Conservation (phyloP, 2,113 vertebrate species). For the Sarotherodon lohbergeri region DNA sequence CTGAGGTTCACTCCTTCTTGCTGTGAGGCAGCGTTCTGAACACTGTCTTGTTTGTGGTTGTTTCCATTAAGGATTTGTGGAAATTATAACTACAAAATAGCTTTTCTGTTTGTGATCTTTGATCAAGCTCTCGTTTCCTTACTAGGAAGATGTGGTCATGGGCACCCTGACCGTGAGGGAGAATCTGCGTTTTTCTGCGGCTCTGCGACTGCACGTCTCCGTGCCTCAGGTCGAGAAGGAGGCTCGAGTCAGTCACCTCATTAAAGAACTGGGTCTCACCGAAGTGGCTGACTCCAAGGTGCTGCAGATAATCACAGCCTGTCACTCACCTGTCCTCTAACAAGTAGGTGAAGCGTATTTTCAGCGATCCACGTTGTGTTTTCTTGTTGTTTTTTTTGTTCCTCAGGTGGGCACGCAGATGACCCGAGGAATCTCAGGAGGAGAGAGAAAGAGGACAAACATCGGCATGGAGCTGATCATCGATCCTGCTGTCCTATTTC, state of each 20-base stretch:
- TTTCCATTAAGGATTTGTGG: neutral
- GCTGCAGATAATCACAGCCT: neutral
- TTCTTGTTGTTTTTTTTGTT: neutral
- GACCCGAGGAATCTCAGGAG: slow-evolving; percentile 87
- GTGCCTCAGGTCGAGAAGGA: slow-evolving; percentile 79
- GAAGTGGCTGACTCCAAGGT: slow-evolving; percentile 94
- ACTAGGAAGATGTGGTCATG: slow-evolving; percentile 91
- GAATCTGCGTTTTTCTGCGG: slow-evolving; percentile 91
- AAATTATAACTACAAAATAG: neutral
- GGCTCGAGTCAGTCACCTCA: slow-evolving; percentile 76
- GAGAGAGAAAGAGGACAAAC: slow-evolving; percentile 90
- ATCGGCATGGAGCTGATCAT: slow-evolving; percentile 96
- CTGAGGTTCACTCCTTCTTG: neutral
- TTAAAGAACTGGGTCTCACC: slow-evolving; percentile 82
- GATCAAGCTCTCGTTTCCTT: neutral
- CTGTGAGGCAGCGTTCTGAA: neutral
- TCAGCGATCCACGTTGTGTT: neutral
- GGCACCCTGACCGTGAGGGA: slow-evolving; percentile 91
- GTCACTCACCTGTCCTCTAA: neutral
- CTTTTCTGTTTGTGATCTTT: neutral
- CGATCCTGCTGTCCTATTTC: slow-evolving; percentile 85
- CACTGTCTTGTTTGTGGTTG: neutral
- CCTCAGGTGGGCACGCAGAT: slow-evolving; percentile 87
- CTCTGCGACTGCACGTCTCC: slow-evolving; percentile 81
- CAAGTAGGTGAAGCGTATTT: neutral